Evolutionary conservation across 1,140 invertebrate species (phyloP).

Genomic region (Cydia fagiglandana): DNA sequence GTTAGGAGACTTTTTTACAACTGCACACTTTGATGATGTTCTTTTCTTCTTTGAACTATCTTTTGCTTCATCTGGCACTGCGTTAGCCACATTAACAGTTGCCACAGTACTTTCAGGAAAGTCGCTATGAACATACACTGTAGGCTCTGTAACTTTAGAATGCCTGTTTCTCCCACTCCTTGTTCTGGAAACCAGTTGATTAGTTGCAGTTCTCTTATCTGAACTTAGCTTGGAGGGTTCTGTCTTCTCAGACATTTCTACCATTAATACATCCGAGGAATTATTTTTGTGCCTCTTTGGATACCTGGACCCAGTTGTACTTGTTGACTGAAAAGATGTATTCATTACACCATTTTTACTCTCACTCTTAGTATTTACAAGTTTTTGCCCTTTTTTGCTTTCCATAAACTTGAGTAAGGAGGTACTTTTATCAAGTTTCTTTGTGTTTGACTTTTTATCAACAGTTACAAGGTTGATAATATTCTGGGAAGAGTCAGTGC

Average conservation of each 20-base stretch:
- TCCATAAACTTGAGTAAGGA: constrained; percentile 63
- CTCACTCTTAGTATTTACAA: constrained; percentile 35
- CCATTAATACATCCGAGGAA: constrained; percentile 34
- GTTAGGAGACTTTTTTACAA: constrained; percentile 43
- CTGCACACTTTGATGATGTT: constrained; percentile 18
- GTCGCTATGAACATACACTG: constrained; percentile 53
- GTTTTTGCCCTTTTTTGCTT: constrained; percentile 39
- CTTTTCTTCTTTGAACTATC: constrained; percentile 36
- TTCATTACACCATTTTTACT: constrained; percentile 43
- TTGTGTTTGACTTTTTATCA: constrained; percentile 48
- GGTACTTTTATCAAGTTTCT: constrained; percentile 55
- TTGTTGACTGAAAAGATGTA: constrained; percentile 59
- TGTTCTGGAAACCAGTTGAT: constrained; percentile 50
- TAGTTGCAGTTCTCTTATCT: constrained; percentile 6
- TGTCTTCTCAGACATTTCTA: constrained; percentile 11
- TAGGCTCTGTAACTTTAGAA: constrained; percentile 47
- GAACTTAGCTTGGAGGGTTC: constrained; percentile 7
- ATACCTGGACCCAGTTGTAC: constrained; percentile 60
- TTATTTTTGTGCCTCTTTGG: constrained; percentile 56
- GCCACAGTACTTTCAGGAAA: constrained; percentile 57
- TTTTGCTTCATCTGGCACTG: constrained; percentile 33
- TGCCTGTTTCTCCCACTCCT: constrained; percentile 58
- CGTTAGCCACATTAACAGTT: constrained; percentile 57
- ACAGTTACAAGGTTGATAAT: constrained; percentile 62
- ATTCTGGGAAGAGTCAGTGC: constrained; percentile 68